phyloP scores from a whole-genome alignment of 2,888 invertebrate genomes.

The Mythimna ferrago region DNA sequence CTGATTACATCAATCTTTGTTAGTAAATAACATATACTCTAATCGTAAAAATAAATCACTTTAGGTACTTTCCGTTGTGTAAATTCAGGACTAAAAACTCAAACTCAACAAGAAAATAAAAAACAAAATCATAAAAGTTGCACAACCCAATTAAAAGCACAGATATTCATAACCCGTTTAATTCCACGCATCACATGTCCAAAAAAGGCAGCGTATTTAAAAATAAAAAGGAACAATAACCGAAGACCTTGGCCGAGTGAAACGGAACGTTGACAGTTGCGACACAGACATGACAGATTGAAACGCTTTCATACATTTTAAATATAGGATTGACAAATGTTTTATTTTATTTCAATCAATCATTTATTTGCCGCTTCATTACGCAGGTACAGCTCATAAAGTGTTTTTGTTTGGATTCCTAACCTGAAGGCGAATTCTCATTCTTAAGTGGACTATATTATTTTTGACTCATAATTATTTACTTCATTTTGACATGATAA shows the following conservation, averaged over 20 bases:
- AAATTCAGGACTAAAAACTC: background rate
- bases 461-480: too few relatives aligned
- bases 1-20: too few relatives aligned
- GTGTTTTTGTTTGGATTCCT: background rate
- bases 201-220: slow-evolving; percentile 52
- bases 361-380: slow-evolving; percentile 23
- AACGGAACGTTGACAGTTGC: slow-evolving; percentile 55
- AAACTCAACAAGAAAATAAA: background rate
- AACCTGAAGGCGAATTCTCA: background rate
- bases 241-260: slow-evolving; percentile 56
- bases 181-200: slow-evolving; percentile 53
- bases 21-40: too few relatives aligned
- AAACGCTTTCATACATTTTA: slow-evolving; percentile 51
- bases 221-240: slow-evolving; percentile 61
- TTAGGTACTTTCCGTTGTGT: too few relatives aligned
- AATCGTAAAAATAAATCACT: too few relatives aligned
- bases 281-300: slow-evolving; percentile 45
- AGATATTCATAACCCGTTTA: slow-evolving; percentile 45
- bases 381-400: background rate
- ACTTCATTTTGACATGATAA: too few relatives aligned
- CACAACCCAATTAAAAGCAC: slow-evolving; percentile 46
- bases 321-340: slow-evolving; percentile 45
- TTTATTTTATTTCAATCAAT: slow-evolving; percentile 39
- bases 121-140: slow-evolving; percentile 17
- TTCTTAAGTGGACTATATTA: background rate